These are phyloP conservation scores for Cricetomys ansorgei DNA, from an alignment of 2,113 vertebrate species.

Conservation along the genomic window DNA sequence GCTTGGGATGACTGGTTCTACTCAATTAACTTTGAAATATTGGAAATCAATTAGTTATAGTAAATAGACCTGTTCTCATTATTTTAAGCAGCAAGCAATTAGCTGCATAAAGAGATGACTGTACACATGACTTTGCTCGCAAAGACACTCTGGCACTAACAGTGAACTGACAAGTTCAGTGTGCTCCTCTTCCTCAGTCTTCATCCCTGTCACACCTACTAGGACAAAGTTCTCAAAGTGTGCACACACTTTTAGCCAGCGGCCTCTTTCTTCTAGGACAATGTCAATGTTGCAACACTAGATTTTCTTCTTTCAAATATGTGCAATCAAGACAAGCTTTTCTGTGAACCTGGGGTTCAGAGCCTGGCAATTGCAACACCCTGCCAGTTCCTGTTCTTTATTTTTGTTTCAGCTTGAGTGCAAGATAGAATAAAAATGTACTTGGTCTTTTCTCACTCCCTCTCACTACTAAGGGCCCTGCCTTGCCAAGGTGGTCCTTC, in stretches of 20 bases:
- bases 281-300: neutral
- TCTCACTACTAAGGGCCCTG: constrained; percentile 16
- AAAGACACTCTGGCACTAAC: neutral
- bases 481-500: constrained; percentile 10
- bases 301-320: constrained; percentile 18
- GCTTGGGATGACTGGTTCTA: constrained; percentile 60
- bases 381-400: constrained; percentile 39
- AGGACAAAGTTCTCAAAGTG: neutral
- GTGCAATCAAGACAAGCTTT: constrained; percentile 52
- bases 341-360: neutral
- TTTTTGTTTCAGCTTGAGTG: constrained; percentile 33
- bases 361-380: neutral
- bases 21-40: constrained; percentile 78
- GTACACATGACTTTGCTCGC: neutral
- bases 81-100: constrained; percentile 70
- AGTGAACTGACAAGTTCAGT: too few relatives aligned
- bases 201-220: constrained; percentile 7
- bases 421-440: constrained; percentile 19
- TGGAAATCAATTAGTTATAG: constrained; percentile 73
- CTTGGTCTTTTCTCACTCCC: constrained; percentile 23
- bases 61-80: constrained; percentile 60
- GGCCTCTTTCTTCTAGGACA: constrained; percentile 17
- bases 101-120: constrained; percentile 52
- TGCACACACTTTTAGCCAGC: constrained; percentile 59
- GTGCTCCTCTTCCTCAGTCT: neutral